Conservation (phyloP, 2,888 invertebrate species). For the Bembecia ichneumoniformis region DNA sequence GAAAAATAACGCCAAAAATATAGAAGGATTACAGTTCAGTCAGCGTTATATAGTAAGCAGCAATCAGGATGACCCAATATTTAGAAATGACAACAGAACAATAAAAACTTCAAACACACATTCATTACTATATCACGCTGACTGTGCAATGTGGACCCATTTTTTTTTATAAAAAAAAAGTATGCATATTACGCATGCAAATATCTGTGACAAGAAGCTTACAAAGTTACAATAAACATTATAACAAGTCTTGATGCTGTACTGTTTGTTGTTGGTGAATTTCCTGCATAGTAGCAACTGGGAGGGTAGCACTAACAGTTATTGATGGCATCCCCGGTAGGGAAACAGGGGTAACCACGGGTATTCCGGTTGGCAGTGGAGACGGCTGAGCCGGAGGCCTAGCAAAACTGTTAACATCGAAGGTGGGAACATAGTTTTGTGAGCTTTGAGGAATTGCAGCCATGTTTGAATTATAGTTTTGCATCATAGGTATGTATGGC, state of each 20-base stretch:
- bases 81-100: no score
- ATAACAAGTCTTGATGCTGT: constrained; percentile 58
- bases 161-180: no score
- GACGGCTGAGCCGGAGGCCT: constrained; percentile 46
- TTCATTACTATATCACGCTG: no score
- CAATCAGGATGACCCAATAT: no score
- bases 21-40: no score
- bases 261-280: constrained; percentile 58
- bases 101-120: no score
- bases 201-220: no score
- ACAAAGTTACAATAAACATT: background rate
- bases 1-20: no score
- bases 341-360: constrained; percentile 78
- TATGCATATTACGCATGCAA: no score
- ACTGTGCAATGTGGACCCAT: no score
- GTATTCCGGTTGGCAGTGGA: constrained; percentile 41
- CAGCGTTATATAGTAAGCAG: no score
- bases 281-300: constrained; percentile 73
- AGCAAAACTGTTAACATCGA: constrained; percentile 55
- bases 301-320: constrained; percentile 81
- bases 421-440: constrained; percentile 51
- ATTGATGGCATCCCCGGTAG: constrained; percentile 86
- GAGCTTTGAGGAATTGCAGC: constrained; percentile 21
- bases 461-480: constrained; percentile 33
- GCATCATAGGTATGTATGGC: constrained; percentile 68